Base-by-base conservation (phyloP, 1,140 invertebrate genomes). In the Homarus americanus region DNA sequence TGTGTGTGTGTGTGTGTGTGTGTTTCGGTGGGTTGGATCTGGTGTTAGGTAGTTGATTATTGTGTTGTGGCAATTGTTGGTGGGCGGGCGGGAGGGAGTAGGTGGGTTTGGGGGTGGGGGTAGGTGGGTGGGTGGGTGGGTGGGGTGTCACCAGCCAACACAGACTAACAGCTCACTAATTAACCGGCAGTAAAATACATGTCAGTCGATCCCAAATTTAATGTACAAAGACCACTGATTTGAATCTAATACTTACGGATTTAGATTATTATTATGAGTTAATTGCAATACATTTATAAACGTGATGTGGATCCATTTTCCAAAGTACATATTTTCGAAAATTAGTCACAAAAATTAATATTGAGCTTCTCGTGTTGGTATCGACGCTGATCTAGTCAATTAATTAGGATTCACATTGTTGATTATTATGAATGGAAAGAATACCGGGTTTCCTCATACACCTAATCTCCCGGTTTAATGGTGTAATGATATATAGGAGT, bases 241-340 rank as follows among this genome's bases (percentile, higher is more conserved):
- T 36, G 80, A 20, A 63, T 36, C 80, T 82, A 82, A 82, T 82
- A 66, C 80, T 66, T 28, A 12, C n/a, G 80, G 80, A 82, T 82
- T 82, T 82, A 66, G 28, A 66, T 82, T 58, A 82, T 63, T 82
- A 82, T 82, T 82, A 82, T 82, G 53, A 28, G 80, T 63, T 82
- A 82, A 82, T 82, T 82, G 80, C 80, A 82, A 82, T 82, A 82
- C 80, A 82, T 82, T 82, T 82, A 82, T 82, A 82, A 20, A 82
- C 80, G 80, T 82, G 80, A 82, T 66, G 53, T 53, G 36, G 53
- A 82, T 53, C 17, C 49, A 24, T 58, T 49, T 36, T 63, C 80
- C 80, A 63, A 58, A 82, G 58, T 82, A 63, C 58, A 63, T 63
- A 63, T 63, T 63, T 63, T 63, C 58, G 5, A 24, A 63, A 63